These are phyloP conservation scores for Malurus elegans DNA, from an alignment of 2,113 vertebrate genomes.

Conservation along the genomic window DNA sequence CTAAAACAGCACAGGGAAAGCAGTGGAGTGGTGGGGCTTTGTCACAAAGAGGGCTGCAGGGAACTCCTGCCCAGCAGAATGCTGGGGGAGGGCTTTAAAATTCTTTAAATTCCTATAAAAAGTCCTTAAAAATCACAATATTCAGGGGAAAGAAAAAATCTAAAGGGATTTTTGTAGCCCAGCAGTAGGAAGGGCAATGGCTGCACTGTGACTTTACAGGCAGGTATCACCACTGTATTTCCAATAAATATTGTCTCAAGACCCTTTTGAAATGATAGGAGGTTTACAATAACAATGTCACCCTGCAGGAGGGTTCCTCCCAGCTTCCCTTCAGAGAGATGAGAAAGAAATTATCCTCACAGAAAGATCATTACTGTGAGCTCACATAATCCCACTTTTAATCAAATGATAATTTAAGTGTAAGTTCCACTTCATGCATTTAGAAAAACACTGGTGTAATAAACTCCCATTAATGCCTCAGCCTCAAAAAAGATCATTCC, in stretches of 20 bases:
- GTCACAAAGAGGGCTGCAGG: neutral
- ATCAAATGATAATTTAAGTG: neutral
- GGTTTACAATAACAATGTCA: neutral
- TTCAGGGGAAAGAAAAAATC: neutral
- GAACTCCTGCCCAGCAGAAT: neutral
- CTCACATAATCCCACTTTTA: neutral
- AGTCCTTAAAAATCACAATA: neutral
- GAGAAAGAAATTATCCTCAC: neutral
- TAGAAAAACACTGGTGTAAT: neutral
- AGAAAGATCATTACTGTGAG: neutral
- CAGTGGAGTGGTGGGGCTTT: neutral
- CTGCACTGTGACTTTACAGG: neutral
- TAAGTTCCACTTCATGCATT: neutral
- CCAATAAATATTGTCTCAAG: neutral
- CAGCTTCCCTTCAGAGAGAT: neutral
- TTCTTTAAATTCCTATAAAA: neutral
- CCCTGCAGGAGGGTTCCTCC: neutral
- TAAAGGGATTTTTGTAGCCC: neutral
- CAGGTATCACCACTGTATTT: neutral
- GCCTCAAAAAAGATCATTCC: neutral
- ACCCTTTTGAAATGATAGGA: neutral
- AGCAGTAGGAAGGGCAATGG: neutral
- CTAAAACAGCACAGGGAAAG: neutral
- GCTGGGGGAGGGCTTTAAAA: neutral
- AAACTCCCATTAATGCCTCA: neutral